phyloP scores from a whole-genome alignment of 2,797 vertebrate species.

The Crax fasciolata region DNA sequence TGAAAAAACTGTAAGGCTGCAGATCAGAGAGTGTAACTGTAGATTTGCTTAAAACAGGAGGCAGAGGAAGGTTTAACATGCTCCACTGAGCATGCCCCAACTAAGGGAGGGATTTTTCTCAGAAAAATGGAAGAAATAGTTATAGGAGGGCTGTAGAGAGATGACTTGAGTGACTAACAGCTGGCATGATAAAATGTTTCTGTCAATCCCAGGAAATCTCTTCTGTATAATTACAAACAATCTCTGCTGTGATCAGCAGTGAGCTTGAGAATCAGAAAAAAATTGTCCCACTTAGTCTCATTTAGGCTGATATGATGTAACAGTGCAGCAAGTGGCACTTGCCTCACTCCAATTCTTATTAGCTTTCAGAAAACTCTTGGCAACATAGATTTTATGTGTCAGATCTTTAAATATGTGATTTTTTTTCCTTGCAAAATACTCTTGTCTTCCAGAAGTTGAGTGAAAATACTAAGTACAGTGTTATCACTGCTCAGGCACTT shows the following conservation, averaged over 20 bases:
- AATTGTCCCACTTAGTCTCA: not conserved
- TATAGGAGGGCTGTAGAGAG: not conserved
- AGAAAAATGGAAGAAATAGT: not conserved
- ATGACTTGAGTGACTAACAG: not conserved
- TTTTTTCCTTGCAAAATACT: not conserved
- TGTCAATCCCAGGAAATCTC: not conserved
- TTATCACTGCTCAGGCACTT: not conserved
- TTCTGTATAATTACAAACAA: not conserved
- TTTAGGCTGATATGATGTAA: not conserved
- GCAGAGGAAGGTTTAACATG: not conserved
- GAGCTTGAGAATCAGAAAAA: not conserved
- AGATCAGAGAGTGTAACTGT: not conserved
- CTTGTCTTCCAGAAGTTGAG: not conserved
- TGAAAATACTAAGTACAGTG: not conserved
- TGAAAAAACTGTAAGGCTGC: not conserved
- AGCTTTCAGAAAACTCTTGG: not conserved
- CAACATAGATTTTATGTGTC: not conserved
- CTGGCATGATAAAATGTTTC: not conserved
- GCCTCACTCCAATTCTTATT: not conserved
- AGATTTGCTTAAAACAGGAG: not conserved
- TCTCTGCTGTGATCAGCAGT: not conserved
- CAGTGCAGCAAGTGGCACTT: not conserved
- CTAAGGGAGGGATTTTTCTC: not conserved
- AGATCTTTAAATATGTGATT: not conserved
- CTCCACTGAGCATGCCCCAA: not conserved